Evolutionary conservation across 2,888 invertebrate genomes (phyloP).

Genomic region (Sinelater perroti): DNA sequence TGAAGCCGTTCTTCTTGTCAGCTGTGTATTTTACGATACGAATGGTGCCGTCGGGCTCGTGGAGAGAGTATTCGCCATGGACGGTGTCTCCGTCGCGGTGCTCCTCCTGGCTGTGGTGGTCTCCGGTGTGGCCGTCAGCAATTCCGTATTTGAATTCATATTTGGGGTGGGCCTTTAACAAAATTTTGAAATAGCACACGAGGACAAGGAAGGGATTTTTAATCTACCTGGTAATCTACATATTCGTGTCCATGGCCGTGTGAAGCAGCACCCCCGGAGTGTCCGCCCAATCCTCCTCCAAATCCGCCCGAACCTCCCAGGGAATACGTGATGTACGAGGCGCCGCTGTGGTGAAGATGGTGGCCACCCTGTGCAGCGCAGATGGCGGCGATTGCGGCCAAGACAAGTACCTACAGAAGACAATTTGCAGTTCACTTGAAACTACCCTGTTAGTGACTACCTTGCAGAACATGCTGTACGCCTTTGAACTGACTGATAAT

Average conservation of each 20-base stretch:
- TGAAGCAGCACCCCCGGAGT: slow-evolving; percentile 37
- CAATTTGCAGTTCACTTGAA: not conserved
- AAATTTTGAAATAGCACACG: too few species aligned
- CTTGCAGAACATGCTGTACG: too few species aligned
- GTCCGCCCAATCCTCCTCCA: slow-evolving; percentile 5
- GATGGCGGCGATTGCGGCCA: not conserved
- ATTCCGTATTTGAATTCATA: slow-evolving; percentile 68
- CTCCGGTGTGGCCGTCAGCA: slow-evolving; percentile 67
- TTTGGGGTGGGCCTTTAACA: slow-evolving; percentile 68
- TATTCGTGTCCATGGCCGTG: slow-evolving; percentile 12
- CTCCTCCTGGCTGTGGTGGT: slow-evolving; percentile 67
- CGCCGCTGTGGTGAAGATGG: not conserved
- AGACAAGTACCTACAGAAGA: slow-evolving; percentile 1
- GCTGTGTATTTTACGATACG: slow-evolving; percentile 65
- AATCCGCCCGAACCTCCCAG: too few species aligned
- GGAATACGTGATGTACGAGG: not conserved
- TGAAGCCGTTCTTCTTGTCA: slow-evolving; percentile 63
- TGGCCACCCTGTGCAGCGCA: not conserved
- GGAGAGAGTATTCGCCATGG: slow-evolving; percentile 62
- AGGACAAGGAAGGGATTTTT: too few species aligned
- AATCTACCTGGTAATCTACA: slow-evolving; percentile 16
- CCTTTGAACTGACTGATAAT: too few species aligned
- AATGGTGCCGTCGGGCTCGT: slow-evolving; percentile 63
- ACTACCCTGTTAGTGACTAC: too few species aligned
- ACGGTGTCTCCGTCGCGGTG: slow-evolving; percentile 64